Evolutionary conservation across 2,113 vertebrate species (phyloP).

Genomic region (Melanotaenia duboulayi): DNA sequence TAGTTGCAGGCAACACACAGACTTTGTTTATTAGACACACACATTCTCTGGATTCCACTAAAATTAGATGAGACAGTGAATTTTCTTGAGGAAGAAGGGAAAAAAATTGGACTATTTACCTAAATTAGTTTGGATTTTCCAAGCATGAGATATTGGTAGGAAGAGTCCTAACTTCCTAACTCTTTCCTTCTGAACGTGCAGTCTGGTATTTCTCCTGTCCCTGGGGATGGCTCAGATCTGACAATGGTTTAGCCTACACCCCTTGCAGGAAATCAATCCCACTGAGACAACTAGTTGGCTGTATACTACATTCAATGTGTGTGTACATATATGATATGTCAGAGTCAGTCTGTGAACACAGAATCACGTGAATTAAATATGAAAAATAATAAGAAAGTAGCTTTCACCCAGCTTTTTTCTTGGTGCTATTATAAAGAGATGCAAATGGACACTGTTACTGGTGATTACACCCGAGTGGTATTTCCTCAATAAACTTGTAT

Average conservation of each 20-base stretch:
- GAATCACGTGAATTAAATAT: neutral
- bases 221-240: conserved; percentile 71
- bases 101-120: neutral
- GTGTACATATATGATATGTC: conserved; percentile 17
- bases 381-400: neutral
- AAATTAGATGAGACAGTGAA: neutral
- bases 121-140: conserved; percentile 12
- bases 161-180: neutral
- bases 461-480: neutral
- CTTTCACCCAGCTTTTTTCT: neutral
- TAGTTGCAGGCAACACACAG: neutral
- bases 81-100: conserved; percentile 19
- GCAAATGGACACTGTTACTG: neutral
- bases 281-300: conserved; percentile 36
- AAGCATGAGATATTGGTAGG: neutral
- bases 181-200: conserved; percentile 47
- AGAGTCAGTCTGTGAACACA: conserved; percentile 4
- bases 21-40: conserved; percentile 16
- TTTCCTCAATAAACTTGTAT: conserved; percentile 44
- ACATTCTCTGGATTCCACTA: conserved; percentile 4
- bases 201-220: conserved; percentile 55
- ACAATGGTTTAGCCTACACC: conserved; percentile 69
- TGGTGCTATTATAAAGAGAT: neutral
- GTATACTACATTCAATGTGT: neutral
- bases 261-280: conserved; percentile 82